Evolutionary conservation across 2,797 vertebrate species (phyloP).

Genomic region (Darevskia nairensis): DNA sequence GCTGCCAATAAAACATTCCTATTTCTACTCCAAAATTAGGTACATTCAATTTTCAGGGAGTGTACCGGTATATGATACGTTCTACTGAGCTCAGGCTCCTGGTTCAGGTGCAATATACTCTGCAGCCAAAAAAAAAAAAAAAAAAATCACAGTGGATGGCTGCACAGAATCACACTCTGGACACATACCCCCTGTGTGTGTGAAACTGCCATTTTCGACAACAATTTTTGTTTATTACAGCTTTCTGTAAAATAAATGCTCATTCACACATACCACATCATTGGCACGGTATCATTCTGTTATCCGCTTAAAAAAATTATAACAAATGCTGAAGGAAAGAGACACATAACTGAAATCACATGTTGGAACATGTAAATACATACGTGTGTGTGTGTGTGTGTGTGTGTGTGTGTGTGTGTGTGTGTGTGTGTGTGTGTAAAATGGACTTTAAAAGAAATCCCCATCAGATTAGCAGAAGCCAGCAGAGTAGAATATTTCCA

Average conservation of each 20-base stretch:
- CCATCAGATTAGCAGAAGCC: neutral
- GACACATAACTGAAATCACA: neutral
- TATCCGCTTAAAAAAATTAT: neutral
- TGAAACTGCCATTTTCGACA: neutral
- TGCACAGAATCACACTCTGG: neutral
- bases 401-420: too few species aligned
- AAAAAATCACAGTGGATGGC: neutral
- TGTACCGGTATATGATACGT: neutral
- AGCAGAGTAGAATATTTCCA: neutral
- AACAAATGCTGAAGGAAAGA: neutral
- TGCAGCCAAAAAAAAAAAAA: neutral
- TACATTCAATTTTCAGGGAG: too few species aligned
- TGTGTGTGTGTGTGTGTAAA: too few species aligned
- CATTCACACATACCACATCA: too few species aligned
- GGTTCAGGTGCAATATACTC: neutral
- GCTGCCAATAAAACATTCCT: too few species aligned
- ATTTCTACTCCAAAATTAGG: too few species aligned
- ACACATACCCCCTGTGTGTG: neutral
- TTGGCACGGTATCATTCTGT: too few species aligned
- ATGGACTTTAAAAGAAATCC: neutral
- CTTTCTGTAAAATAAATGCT: too few species aligned
- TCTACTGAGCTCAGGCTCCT: neutral
- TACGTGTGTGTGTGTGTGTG: too few species aligned
- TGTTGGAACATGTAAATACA: neutral
- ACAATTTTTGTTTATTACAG: neutral